Base-by-base conservation (phyloP, 1,140 invertebrate genomes). In the Schlechtendalia chinensis region DNA sequence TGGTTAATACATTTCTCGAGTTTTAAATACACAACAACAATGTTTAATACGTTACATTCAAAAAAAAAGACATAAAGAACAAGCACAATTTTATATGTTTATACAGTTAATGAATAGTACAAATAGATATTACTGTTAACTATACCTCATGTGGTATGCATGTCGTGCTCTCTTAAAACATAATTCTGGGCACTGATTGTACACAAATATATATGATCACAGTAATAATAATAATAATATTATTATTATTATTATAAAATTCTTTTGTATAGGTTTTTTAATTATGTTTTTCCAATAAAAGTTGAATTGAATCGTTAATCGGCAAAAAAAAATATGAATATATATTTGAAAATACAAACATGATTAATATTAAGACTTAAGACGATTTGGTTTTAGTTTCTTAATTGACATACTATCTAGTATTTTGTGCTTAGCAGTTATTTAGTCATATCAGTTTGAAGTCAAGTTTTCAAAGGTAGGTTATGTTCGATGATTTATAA, bases 221-320 rank as follows among this genome's bases (percentile, higher is more conserved):
- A 71, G 27, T 19, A n/a, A n/a, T n/a, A n/a, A n/a, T n/a, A n/a
- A n/a, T n/a, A n/a, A n/a, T n/a, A n/a, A n/a, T n/a, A n/a, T n/a
- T n/a, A n/a, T n/a, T n/a, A n/a, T n/a, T n/a, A 72, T 72, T 72
- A 32, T 32, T n/a, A 54, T 72, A 72, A n/a, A n/a, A 8, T 72
- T 72, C 53, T 72, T 17, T 72, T 29, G 29, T 72, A 54, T n/a
- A 47, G 69, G 29, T n/a, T 54, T 72, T 29, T 11, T 39, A 27
- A 61, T 39, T 39, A 39, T 8, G 8, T 39, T 24, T 58, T 8
- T 24, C 16, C 6, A 67, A 16, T 69, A 69, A 47, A 47, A 69
- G 12, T 69, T 27, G 5, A 29, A 29, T 29, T 72, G 50, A 72
- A 72, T 72, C 69, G 50, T 72, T 72, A 72, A 72, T 72, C 69